These are phyloP conservation scores for Keiferia lycopersicella DNA, from an alignment of 2,888 invertebrate genomes.

Conservation along the genomic window DNA sequence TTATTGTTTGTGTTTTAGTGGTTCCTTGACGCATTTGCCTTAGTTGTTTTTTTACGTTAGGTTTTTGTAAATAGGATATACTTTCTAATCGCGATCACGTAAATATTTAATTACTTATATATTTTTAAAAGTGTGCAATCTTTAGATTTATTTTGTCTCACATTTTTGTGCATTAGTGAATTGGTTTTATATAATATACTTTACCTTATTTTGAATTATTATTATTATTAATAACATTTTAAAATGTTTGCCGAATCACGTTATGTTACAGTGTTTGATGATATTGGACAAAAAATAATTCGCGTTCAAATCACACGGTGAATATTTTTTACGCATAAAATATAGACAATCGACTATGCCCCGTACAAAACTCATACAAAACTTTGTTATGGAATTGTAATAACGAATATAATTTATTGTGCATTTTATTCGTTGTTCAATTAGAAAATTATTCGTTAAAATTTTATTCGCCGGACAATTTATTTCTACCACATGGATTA, in stretches of 20 bases:
- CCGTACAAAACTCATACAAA: too few species aligned
- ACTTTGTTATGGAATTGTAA: too few species aligned
- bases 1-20: constrained; percentile 44
- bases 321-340: too few species aligned
- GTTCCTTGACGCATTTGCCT: constrained; percentile 76
- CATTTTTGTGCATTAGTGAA: neutral
- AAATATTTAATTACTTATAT: neutral
- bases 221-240: neutral
- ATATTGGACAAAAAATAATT: too few species aligned
- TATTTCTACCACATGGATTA: neutral
- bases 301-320: too few species aligned
- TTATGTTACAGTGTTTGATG: neutral
- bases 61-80: constrained; percentile 29
- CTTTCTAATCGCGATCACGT: constrained; percentile 3
- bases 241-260: constrained; percentile 12
- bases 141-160: neutral
- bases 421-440: too few species aligned
- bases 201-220: neutral
- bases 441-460: too few species aligned
- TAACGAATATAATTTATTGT: too few species aligned
- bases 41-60: constrained; percentile 43
- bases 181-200: neutral
- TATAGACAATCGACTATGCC: too few species aligned
- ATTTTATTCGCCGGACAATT: too few species aligned
- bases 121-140: constrained; percentile 14